Evolutionary conservation across 2,888 invertebrate genomes (phyloP).

Genomic region (Drosophila lacicola): DNA sequence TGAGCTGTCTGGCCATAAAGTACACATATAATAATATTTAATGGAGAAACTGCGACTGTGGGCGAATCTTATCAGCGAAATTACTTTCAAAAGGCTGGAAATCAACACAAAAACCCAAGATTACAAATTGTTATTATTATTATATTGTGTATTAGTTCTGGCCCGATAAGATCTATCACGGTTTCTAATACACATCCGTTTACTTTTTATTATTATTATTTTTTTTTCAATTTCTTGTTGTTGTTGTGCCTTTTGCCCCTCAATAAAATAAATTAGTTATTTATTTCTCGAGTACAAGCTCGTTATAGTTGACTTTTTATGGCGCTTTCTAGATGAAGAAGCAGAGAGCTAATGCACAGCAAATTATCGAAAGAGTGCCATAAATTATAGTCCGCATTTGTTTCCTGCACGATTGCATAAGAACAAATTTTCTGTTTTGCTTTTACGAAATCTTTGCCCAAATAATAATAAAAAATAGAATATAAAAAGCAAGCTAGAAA

Average conservation of each 20-base stretch:
- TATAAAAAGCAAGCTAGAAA: conserved; percentile 9
- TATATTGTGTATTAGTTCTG: conserved; percentile 72
- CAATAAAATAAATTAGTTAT: conserved; percentile 77
- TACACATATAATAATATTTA: conserved; percentile 22
- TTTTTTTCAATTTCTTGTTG: conserved; percentile 9
- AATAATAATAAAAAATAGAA: conserved; percentile 16
- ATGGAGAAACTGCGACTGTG: conserved; percentile 13
- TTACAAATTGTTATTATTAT: conserved; percentile 69
- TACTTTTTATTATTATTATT: conserved; percentile 23
- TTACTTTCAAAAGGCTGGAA: conserved; percentile 53
- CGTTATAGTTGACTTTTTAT: conserved; percentile 41
- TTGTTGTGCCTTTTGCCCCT: conserved; percentile 12
- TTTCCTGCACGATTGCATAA: conserved; percentile 41
- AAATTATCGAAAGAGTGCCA: conserved; percentile 73
- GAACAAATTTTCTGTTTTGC: conserved; percentile 23
- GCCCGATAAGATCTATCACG: conserved; percentile 70
- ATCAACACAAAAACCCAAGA: conserved; percentile 68
- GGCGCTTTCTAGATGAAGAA: conserved; percentile 9
- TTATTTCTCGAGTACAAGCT: conserved; percentile 62
- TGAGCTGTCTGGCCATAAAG: not conserved
- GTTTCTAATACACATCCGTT: conserved; percentile 40
- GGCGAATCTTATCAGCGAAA: conserved; percentile 66
- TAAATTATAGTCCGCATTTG: conserved; percentile 58
- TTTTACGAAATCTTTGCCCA: conserved; percentile 5
- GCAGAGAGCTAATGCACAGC: conserved; percentile 38